Base-by-base conservation (phyloP, 2,797 vertebrate species). In the Sebastes taczanowskii region DNA sequence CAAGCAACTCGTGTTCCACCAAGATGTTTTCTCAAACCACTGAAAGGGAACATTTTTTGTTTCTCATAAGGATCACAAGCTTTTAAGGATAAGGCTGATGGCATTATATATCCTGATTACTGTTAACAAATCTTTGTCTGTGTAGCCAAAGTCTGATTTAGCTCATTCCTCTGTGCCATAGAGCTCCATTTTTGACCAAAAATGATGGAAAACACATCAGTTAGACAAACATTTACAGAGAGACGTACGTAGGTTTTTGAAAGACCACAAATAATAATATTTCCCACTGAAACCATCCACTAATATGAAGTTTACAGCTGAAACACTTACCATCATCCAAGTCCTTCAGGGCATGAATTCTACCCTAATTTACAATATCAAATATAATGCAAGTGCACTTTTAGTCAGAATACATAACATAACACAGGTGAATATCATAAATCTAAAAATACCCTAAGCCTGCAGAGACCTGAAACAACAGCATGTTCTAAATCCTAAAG, bases 11-110 rank as follows among this genome's bases (percentile, higher is more conserved):
- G 13, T 20, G 55, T 65, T 81, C 71, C 77, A 53, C n/a, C 23
- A 22, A 77, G 30, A 42, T 1, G 71, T 83, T 75, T 64, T 65
- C 80, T 95, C 91, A 95, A 76, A 95, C 95, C 88, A 95, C 95
- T 95, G 76, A 89, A 92, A 71, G 42, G 46, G 86, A 80, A 32
- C 1, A 9, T 7, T 32, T 58, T 35, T 32, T 52, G 10, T 30
- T 32, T 61, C 10, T 13, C 7, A 0, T 29, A 14, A 38, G 2
- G 18, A 34, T 27, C 16, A 55, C 34, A 46, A 1, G 38, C 6
- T 42, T 68, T 46, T 2, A 25, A 30, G 32, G 14, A 56, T 13
- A 29, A 29, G 2, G 7, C 20, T 29, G 22, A 30, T 0, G 8
- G 38, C 63, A 11, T 63, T 34, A 63, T 63, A 46, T 46, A 46